Conservation (phyloP, 2,797 vertebrate species). For the Molossus molossus region DNA sequence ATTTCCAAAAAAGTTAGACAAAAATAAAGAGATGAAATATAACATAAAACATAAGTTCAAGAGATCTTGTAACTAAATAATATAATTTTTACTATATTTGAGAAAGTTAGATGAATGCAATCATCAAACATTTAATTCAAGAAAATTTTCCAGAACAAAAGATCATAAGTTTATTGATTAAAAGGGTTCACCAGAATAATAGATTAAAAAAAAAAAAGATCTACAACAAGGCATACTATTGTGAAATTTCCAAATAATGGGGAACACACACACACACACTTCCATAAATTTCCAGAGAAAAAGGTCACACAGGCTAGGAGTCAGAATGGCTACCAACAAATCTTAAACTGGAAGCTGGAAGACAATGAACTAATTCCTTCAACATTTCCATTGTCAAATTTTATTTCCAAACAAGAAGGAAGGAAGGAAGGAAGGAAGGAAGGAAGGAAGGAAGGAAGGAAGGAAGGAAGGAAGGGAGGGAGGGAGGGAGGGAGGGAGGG, state of each 20-base stretch:
- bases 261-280: background rate
- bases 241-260: slow-evolving; percentile 48
- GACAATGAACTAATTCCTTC: background rate
- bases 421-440: background rate
- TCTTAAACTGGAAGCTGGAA: background rate
- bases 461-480: no score
- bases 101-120: background rate
- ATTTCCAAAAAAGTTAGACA: slow-evolving; percentile 8
- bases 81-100: slow-evolving; percentile 40
- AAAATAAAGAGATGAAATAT: slow-evolving; percentile 1
- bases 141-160: background rate
- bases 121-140: background rate
- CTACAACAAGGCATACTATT: background rate
- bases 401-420: background rate
- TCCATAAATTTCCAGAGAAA: background rate
- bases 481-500: no score
- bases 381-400: slow-evolving; percentile 20
- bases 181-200: background rate
- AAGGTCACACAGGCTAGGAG: background rate
- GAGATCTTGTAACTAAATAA: slow-evolving; percentile 20
- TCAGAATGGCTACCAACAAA: background rate
- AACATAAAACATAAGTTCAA: slow-evolving; percentile 32
- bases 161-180: background rate
- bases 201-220: background rate
- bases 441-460: background rate